phyloP scores from a whole-genome alignment of 1,140 invertebrate genomes.

The Eupristina koningsbergeri region DNA sequence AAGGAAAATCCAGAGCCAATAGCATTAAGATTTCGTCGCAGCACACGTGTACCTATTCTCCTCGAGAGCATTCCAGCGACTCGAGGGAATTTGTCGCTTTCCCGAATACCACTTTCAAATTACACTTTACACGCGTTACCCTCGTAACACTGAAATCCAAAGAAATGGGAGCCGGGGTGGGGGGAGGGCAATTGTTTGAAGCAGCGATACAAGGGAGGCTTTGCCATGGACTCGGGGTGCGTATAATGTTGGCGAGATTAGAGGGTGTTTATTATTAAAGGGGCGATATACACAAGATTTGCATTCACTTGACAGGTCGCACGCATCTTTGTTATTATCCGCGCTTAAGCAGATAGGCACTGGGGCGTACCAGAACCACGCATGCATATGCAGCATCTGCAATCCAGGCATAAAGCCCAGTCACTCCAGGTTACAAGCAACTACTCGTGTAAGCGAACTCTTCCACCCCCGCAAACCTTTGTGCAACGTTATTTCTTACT shows the following conservation, averaged over 20 bases:
- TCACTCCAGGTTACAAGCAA: neutral
- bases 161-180: neutral
- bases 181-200: neutral
- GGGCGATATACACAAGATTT: neutral
- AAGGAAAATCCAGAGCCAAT: too few relatives aligned
- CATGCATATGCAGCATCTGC: neutral
- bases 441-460: neutral
- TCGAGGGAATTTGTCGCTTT: too few relatives aligned
- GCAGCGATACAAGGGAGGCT: too few relatives aligned
- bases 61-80: too few relatives aligned
- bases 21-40: too few relatives aligned
- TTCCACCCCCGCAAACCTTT: neutral
- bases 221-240: too few relatives aligned
- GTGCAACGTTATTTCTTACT: neutral
- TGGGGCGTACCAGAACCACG: neutral
- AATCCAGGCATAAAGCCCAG: neutral
- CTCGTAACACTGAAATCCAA: too few relatives aligned
- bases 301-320: neutral
- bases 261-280: neutral
- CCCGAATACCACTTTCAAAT: too few relatives aligned
- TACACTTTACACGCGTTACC: too few relatives aligned
- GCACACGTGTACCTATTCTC: too few relatives aligned
- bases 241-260: neutral
- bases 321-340: conserved; percentile 16
- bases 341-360: neutral